Percentiles rank a stretch among this genome's conserved stretches.
These are phyloP conservation scores for Cassiopea andromeda DNA, from an alignment of 30 jellyfish, hydroid and myxozoan species.

Conservation along the genomic window DNA sequence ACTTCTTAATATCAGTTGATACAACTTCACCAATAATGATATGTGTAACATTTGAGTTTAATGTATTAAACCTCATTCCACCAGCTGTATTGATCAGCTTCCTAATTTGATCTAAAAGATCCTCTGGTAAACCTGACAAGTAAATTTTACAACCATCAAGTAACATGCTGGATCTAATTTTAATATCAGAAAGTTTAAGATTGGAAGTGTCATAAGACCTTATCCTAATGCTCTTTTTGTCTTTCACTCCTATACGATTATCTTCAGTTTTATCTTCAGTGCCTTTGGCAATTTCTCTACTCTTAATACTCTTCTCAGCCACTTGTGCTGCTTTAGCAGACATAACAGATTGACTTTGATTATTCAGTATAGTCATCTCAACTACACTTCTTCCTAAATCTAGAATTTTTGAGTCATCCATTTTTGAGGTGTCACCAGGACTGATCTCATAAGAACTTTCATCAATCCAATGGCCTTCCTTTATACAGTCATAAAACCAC, in stretches of 20 bases:
- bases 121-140: slow-evolving; percentile 62
- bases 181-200: slow-evolving; percentile 19
- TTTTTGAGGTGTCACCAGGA: slow-evolving; percentile 70
- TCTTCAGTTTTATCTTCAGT: neutral
- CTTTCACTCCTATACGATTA: neutral
- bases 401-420: slow-evolving; percentile 34
- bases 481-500: slow-evolving; percentile 92
- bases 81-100: slow-evolving; percentile 87
- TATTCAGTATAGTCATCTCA: slow-evolving; percentile 47
- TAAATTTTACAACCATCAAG: slow-evolving; percentile 88
- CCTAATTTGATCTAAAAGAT: slow-evolving; percentile 50
- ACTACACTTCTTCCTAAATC: slow-evolving; percentile 23
- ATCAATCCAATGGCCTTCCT: slow-evolving; percentile 86
- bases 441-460: slow-evolving; percentile 71
- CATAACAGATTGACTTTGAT: slow-evolving; percentile 5
- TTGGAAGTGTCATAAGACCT: slow-evolving; percentile 38
- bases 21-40: slow-evolving; percentile 71
- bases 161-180: slow-evolving; percentile 42
- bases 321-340: slow-evolving; percentile 88
- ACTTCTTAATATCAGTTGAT: slow-evolving; percentile 38
- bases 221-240: slow-evolving; percentile 4
- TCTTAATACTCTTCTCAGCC: slow-evolving; percentile 74
- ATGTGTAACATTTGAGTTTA: slow-evolving; percentile 82
- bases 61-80: slow-evolving; percentile 70
- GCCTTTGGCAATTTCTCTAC: slow-evolving; percentile 17